These are phyloP conservation scores for Morone saxatilis DNA, from an alignment of 2,113 vertebrate genomes.

Conservation along the genomic window DNA sequence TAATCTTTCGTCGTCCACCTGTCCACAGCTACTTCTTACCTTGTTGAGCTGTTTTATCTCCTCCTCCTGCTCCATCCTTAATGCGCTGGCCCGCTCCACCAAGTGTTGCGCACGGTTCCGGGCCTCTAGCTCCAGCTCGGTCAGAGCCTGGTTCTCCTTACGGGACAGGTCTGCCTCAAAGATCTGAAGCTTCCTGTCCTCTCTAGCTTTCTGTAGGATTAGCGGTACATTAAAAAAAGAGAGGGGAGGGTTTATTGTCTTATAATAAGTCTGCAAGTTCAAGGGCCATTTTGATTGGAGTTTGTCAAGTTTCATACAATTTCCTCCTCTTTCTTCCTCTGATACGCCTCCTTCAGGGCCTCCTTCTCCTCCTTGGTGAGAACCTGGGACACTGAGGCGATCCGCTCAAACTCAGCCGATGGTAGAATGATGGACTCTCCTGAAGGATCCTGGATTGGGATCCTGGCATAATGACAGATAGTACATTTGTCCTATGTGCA, in stretches of 20 bases:
- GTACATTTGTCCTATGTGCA: not conserved
- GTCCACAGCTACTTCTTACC: constrained; percentile 73
- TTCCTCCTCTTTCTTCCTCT: constrained; percentile 77
- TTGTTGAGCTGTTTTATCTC: constrained; percentile 89
- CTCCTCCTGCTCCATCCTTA: constrained; percentile 90
- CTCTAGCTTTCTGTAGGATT: constrained; percentile 77
- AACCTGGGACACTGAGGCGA: constrained; percentile 77
- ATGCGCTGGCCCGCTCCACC: constrained; percentile 79
- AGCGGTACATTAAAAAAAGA: not conserved
- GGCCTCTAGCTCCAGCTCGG: constrained; percentile 87
- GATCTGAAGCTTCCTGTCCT: constrained; percentile 82
- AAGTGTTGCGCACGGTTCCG: constrained; percentile 82
- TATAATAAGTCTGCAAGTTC: not conserved
- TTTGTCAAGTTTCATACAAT: constrained; percentile 33
- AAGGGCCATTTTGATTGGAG: not conserved
- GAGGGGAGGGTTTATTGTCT: not conserved
- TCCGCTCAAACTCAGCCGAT: constrained; percentile 81
- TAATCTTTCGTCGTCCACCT: not conserved
- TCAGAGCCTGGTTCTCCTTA: constrained; percentile 80
- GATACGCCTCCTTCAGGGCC: constrained; percentile 67
- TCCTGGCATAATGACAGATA: constrained; percentile 69
- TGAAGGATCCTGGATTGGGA: constrained; percentile 84
- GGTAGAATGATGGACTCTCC: constrained; percentile 84
- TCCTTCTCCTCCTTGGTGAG: constrained; percentile 80
- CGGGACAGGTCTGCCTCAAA: constrained; percentile 80